Base-by-base conservation (phyloP, 2,888 invertebrate species). In the Pammene fasciana region DNA sequence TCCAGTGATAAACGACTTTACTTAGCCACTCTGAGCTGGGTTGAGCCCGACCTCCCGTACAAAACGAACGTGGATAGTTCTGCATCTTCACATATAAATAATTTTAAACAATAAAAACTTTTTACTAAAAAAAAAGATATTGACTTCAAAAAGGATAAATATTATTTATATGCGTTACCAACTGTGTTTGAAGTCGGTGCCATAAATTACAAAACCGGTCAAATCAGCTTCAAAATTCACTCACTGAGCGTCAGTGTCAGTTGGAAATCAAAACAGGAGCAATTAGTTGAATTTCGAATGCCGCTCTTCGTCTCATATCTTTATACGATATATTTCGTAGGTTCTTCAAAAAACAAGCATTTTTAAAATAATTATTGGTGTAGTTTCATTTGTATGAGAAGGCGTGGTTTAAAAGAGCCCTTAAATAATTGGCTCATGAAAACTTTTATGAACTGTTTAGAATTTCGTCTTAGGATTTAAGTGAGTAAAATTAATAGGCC, bases 1-100 rank as follows among this genome's bases (percentile, higher is more conserved):
- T 67, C 54, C 60, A 9, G 52, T 36, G 67, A 67, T 36, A 54
- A 60, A 60, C 54, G 60, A 54, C 45, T 36, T 54, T n/a, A 54
- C 54, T 46, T 43, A n/a, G 38, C 59, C 6, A 16, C 43, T 43
- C 13, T 9, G 9, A 41, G 43, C 43, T 18, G 3, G 18, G 18
- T 13, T 18, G 16, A 43, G 10, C 7, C 3, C 56, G 56, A 18
- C 18, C 13, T 57, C 7, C 56, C 57, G 43, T 57, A 57, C 57
- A 57, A 57, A 43, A 4, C 5, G 16, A 48, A 48, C 48, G 0
- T 16, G 7, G 16, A 14, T 46, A n/a, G 45, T 8, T 46, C n/a
- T 46, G n/a, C 13, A 14, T 18, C 18, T 50, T 16, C 5, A n/a
- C 10, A 45, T n/a, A 45, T n/a, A 45, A 0, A 6, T n/a, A 45